Conservation (phyloP, 2,797 vertebrate species). For the Momotus momota region DNA sequence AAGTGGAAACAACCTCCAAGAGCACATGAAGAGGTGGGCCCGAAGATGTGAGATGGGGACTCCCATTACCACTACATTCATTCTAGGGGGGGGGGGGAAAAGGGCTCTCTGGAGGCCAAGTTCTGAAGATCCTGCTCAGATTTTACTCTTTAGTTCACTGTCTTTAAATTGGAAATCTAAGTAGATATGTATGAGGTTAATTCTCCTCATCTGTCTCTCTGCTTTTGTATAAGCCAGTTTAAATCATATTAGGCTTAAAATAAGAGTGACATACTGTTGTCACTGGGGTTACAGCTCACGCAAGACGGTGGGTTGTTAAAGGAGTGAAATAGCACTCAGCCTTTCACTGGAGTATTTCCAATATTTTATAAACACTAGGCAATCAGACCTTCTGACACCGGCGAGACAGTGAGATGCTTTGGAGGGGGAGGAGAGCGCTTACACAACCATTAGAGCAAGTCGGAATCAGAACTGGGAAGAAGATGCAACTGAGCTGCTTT, state of each 20-base stretch:
- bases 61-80: fast-evolving
- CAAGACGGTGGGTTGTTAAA: neutral
- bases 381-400: neutral
- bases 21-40: neutral
- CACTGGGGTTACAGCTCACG: neutral
- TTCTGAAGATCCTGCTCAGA: neutral
- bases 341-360: neutral
- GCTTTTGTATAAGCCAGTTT: neutral
- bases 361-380: neutral
- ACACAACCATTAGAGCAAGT: neutral
- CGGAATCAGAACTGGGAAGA: neutral
- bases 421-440: neutral
- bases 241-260: neutral
- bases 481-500: neutral
- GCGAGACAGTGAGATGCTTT: neutral
- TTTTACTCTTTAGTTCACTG: neutral
- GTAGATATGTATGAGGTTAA: neutral
- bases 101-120: neutral
- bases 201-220: neutral
- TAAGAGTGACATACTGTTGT: neutral
- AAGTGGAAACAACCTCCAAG: neutral
- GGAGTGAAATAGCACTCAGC: neutral
- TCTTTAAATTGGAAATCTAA: neutral
- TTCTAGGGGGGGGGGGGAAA: fast-evolving
- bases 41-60: neutral